Conservation (phyloP, 2,113 vertebrate genomes). For the Indicator maculatus region DNA sequence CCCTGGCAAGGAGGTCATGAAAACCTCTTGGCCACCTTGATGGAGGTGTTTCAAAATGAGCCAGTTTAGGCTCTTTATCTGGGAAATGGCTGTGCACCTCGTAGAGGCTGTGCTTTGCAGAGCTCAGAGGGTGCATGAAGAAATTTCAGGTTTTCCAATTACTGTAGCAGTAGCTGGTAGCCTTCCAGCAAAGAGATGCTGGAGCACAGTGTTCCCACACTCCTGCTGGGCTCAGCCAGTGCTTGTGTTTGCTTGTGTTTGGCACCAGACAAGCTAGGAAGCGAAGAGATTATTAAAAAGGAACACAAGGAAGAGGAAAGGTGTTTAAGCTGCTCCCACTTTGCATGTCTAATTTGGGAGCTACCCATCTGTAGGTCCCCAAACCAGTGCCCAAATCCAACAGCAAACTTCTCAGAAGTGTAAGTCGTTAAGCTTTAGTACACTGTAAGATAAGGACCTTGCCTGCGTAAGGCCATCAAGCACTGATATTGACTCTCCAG, state of each 20-base stretch:
- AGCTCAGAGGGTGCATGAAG: not conserved
- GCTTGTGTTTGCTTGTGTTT: constrained; percentile 23
- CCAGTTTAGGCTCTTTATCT: not conserved
- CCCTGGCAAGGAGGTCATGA: not conserved
- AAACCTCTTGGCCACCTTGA: not conserved
- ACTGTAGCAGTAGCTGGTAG: constrained; percentile 12
- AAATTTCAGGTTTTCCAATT: constrained; percentile 29
- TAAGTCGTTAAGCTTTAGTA: constrained; percentile 69
- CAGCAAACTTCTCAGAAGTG: constrained; percentile 63
- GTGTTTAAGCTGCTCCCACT: constrained; percentile 48
- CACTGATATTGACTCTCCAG: constrained; percentile 76
- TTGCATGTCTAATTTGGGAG: constrained; percentile 25
- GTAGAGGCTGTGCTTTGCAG: not conserved
- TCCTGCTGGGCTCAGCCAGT: constrained; percentile 48
- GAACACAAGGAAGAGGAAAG: constrained; percentile 27
- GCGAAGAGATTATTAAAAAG: constrained; percentile 43
- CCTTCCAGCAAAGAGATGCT: constrained; percentile 29
- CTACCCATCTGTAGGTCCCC: constrained; percentile 47
- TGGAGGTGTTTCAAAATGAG: not conserved
- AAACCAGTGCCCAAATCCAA: constrained; percentile 63
- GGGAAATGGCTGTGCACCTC: rapidly evolving
- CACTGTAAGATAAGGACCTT: constrained; percentile 70
- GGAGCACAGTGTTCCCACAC: not conserved
- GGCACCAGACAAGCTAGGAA: constrained; percentile 15
- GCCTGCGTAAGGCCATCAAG: constrained; percentile 70